A percentile compares a stretch with the other conserved stretches of the same genome.
phyloP scores from a whole-genome alignment of 2,888 invertebrate species.

The Ceramica pisi region DNA sequence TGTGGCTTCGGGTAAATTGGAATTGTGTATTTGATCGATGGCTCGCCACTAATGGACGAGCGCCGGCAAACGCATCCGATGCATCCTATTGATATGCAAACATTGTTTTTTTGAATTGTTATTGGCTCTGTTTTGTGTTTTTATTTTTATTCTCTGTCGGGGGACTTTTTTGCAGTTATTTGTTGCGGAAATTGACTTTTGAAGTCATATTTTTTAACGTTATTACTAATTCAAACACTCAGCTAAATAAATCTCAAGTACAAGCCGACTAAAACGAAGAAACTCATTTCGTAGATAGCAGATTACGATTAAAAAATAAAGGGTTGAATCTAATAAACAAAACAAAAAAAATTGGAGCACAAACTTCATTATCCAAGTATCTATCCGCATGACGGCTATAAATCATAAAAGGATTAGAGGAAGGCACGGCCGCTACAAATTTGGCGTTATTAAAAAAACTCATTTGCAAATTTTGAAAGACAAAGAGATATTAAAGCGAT shows the following conservation, averaged over 20 bases:
- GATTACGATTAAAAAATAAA: constrained; percentile 64
- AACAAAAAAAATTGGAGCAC: constrained; percentile 70
- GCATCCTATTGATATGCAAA: constrained; percentile 81
- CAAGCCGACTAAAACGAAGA: constrained; percentile 7
- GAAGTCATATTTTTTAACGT: constrained; percentile 18
- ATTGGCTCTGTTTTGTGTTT: constrained; percentile 57
- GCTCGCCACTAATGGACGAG: constrained; percentile 79
- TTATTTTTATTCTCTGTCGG: constrained; percentile 44
- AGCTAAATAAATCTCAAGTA: constrained; percentile 5
- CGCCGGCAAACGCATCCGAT: constrained; percentile 73
- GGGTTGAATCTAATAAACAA: constrained; percentile 75
- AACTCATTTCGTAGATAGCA: constrained; percentile 32
- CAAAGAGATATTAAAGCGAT: constrained; percentile 89
- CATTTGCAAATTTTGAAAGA: constrained; percentile 90
- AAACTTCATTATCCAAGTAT: constrained; percentile 78
- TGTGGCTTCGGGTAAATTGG: constrained; percentile 89
- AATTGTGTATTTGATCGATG: constrained; percentile 88
- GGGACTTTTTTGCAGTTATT: constrained; percentile 44
- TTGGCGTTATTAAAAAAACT: constrained; percentile 90
- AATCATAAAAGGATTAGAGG: constrained; percentile 86
- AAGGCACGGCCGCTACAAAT: constrained; percentile 81
- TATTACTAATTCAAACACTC: constrained; percentile 20
- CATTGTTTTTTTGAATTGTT: constrained; percentile 72
- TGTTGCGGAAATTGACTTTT: constrained; percentile 32
- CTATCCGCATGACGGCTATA: constrained; percentile 77